Base-by-base conservation (phyloP, 2,888 invertebrate genomes). In the Kuschelorhynchus macadamiae region DNA sequence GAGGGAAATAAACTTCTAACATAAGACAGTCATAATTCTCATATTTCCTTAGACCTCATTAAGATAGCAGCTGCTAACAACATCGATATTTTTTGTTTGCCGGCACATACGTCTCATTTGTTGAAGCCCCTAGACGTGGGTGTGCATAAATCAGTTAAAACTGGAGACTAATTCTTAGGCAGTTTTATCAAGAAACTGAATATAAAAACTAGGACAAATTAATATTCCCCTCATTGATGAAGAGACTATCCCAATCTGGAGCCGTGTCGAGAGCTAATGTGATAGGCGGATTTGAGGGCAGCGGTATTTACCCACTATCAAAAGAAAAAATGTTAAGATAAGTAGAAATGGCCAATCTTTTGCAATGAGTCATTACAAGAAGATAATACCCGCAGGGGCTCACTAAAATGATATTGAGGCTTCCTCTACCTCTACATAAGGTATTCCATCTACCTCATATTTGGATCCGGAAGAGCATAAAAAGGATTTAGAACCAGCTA, bases 11-110 rank as follows among this genome's bases (percentile, higher is more conserved):
- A 71, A 39, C 39, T 71, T n/a, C 33, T 70, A 36, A 71, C 71
- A 20, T 66, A 57, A 14, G 68, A 72, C 60, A 68, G 61, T 12
- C 70, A 72, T 36, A 71, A 72, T 52, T 72, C 66, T 2, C 71
- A 71, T 46, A 49, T 72, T 14, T 47, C 70, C 16, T 2, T 71
- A 11, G 33, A 41, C 2, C 33, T 72, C n/a, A 57, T 72, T 30
- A 68, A 66, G 18, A 46, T 32, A 21, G 68, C 68, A 7, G 14
- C 18, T 7, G 30, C 42, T 52, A 50, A 72, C 33, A 46, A 72
- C 16, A 71, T 70, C 49, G 67, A 70, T 56, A 20, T 72, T n/a
- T 68, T 70, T 2, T 72, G 72, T 59, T 49, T 68, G 12, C 67
- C 70, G n/a, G 62, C 70, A 5, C 66, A 70, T 39, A 70, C 62